Base-by-base conservation (phyloP, 2,113 vertebrate genomes). In the Mellivora capensis region DNA sequence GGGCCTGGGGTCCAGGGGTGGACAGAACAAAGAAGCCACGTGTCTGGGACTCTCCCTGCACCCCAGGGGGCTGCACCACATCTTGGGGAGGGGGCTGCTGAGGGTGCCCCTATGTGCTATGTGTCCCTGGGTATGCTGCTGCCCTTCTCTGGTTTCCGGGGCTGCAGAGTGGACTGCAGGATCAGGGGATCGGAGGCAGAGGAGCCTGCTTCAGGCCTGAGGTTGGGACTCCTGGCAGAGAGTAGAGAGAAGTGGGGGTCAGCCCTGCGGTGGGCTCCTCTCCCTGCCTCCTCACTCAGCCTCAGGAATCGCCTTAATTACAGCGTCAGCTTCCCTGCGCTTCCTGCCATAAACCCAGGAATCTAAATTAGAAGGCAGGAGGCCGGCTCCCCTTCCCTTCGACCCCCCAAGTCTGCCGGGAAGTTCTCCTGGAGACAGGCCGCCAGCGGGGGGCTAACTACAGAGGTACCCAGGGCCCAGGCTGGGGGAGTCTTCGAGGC, bases 321-420 rank as follows among this genome's bases (percentile, higher is more conserved):
- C 94, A 98, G 96, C 67, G 0, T 96, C 80, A 96, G 97, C 83
- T 94, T 96, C 8, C 23, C 95, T 90, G 47, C 0, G 67, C 90
- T 98, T 98, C 98, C 98, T 97, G 97, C 97, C 97, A 92, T 97
- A 96, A 98, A 98, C 97, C 97, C 93, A 98, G 97, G 97, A 98
- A 96, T 96, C 97, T 97, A 98, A 98, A 98, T 98, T 98, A 98
- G 94, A 98, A 98, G 96, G 97, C 87, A 96, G 79, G 82, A 67
- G 82, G 72, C 88, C 0, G 76, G 97, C 77, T 86, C 96, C 96
- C 96, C 97, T 95, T 94, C 87, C 54, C 90, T 96, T 61, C 17
- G 84, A 97, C 96, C 97, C 97, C 96, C 97, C 95, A 86, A 94
- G 96, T 93, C 97, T 98, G 96, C 94, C 94, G 94, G 97, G 97